These are phyloP conservation scores for Chironomus tentans DNA, from an alignment of 2,888 invertebrate species.

Conservation along the genomic window DNA sequence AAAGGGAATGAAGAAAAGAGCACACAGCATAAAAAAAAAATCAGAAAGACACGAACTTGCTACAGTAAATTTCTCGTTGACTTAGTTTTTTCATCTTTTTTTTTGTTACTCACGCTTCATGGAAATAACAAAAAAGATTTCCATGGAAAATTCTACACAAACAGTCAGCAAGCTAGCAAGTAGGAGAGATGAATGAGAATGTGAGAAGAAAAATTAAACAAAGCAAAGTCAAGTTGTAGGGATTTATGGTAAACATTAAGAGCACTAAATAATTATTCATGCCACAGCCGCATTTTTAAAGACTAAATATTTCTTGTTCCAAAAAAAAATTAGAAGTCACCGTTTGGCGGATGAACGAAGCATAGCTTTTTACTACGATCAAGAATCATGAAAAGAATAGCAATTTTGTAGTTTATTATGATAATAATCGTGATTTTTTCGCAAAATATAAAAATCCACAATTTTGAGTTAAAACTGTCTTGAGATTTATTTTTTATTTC, in stretches of 20 bases:
- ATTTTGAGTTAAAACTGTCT: too few relatives aligned
- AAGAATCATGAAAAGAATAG: too few relatives aligned
- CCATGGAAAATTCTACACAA: neutral
- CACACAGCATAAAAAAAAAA: neutral
- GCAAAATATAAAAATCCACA: too few relatives aligned
- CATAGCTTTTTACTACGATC: too few relatives aligned
- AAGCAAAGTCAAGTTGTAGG: neutral
- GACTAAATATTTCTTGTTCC: too few relatives aligned
- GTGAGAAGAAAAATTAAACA: neutral
- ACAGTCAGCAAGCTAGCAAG: neutral
- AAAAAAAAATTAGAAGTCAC: too few relatives aligned
- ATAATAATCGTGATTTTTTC: too few relatives aligned
- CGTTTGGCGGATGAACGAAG: too few relatives aligned
- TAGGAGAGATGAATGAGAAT: neutral
- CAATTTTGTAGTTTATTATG: too few relatives aligned
- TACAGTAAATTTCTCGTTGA: neutral
- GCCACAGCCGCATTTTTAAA: too few relatives aligned
- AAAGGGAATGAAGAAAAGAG: too few relatives aligned
- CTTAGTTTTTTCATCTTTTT: neutral
- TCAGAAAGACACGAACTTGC: conserved; percentile 6
- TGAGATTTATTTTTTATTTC: too few relatives aligned
- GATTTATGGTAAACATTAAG: neutral
- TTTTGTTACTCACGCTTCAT: neutral
- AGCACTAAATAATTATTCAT: neutral
- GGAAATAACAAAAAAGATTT: neutral